These are phyloP conservation scores for Dufourea novaeangliae DNA, from an alignment of 1,140 invertebrate genomes.

Conservation along the genomic window DNA sequence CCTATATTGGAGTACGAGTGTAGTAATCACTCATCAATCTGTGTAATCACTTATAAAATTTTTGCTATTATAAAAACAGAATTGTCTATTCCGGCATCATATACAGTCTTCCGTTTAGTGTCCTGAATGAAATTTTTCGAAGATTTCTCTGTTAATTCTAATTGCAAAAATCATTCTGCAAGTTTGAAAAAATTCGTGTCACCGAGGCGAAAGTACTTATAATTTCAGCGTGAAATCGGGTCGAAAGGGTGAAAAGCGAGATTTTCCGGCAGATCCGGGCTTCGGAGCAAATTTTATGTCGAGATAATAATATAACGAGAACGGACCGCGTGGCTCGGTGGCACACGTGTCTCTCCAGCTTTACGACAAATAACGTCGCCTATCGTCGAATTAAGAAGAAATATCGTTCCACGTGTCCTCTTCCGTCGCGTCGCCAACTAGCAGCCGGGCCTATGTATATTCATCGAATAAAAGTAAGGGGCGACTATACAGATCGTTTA, in stretches of 20 bases:
- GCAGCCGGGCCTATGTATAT: conserved; percentile 9
- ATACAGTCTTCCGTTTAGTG: too few species aligned
- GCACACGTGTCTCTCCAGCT: not conserved
- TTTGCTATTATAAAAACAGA: too few species aligned
- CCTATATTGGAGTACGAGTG: too few species aligned
- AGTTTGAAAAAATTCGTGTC: not conserved
- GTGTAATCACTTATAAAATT: too few species aligned
- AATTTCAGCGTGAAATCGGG: not conserved
- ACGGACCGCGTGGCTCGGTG: not conserved
- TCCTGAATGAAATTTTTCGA: too few species aligned
- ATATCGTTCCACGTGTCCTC: not conserved
- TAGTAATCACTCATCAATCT: too few species aligned
- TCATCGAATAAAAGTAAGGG: conserved; percentile 24
- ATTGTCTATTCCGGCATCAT: too few species aligned
- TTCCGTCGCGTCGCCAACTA: too few species aligned
- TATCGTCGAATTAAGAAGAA: not conserved
- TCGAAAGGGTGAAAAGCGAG: conserved; percentile 1
- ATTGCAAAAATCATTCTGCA: too few species aligned
- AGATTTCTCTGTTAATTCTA: too few species aligned
- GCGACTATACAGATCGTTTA: conserved; percentile 3
- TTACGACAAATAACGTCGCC: not conserved
- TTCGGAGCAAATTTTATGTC: not conserved
- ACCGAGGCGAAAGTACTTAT: not conserved
- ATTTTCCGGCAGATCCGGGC: not conserved
- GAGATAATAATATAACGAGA: conserved; percentile 20